phyloP scores from a whole-genome alignment of 2,888 invertebrate genomes.

The Bembecia ichneumoniformis region DNA sequence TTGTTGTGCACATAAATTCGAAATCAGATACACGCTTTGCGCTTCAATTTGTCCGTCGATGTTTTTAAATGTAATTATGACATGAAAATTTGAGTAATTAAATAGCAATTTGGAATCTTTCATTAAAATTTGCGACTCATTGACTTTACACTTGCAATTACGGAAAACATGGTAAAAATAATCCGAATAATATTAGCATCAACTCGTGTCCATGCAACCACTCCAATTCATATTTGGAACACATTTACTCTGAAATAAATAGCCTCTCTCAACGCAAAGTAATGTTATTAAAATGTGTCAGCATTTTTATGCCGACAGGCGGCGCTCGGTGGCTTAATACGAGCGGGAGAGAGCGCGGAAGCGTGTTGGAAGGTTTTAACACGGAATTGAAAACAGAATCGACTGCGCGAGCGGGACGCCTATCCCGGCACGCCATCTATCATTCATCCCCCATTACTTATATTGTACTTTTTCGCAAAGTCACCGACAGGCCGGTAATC shows the following conservation, averaged over 20 bases:
- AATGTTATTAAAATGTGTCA: constrained; percentile 73
- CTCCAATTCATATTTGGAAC: constrained; percentile 67
- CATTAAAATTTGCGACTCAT: no score
- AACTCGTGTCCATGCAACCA: constrained; percentile 42
- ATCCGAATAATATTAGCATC: no score
- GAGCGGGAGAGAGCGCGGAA: not conserved
- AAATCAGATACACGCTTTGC: constrained; percentile 46
- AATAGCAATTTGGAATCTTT: no score
- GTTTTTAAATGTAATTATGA: constrained; percentile 30
- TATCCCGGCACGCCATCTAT: constrained; percentile 58
- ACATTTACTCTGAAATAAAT: constrained; percentile 61
- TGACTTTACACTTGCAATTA: not conserved
- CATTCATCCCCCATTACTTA: constrained; percentile 73
- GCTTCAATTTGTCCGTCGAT: constrained; percentile 30
- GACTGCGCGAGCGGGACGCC: constrained; percentile 20
- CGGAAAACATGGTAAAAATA: constrained; percentile 11
- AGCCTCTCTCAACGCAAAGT: constrained; percentile 63
- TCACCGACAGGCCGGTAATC: constrained; percentile 71
- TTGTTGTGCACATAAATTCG: constrained; percentile 57
- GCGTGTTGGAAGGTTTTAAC: not conserved
- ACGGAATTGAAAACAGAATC: constrained; percentile 2
- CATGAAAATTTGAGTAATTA: no score
- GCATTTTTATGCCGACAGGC: constrained; percentile 52
- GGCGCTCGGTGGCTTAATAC: constrained; percentile 2
- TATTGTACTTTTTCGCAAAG: constrained; percentile 72